Evolutionary conservation across 2,113 vertebrate genomes (phyloP), one percentile per base, ranked within the genome.

Genomic region (Paedocypris sp.): DNA sequence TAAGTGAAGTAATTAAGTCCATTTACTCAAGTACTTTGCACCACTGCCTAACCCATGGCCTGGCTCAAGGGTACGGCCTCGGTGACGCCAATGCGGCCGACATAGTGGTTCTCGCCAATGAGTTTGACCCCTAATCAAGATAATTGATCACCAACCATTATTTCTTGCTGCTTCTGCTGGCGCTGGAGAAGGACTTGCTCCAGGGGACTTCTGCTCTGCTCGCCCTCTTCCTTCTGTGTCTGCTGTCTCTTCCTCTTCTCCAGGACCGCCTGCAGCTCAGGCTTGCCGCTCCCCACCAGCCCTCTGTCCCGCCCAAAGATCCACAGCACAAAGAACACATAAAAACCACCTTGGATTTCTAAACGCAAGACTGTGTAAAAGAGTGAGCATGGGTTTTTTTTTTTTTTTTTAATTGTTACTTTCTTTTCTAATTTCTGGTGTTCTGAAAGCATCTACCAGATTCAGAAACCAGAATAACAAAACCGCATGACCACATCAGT

Each of bases 261-360:
- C 61, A 85, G 62, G 23, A 73, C 82, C 69, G 71, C 66, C 68
- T 84, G 81, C 16, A 85, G 81, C 61, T 85, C 83, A 1, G 81
- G 74, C 66, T 76, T 80, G 65, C 77, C 78, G 69, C 74, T 76
- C 67, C 82, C 71, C 3, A 62, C 74, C 71, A 80, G 68, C 48
- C 81, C 82, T 60, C 81, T 84, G 60, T 49, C 47, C 57, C 68
- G 42, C 60, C 53, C 48, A 51, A 41, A 49, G 13, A 62, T 23
- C 45, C 26, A 43, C 42, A 64, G 23, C 50, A 61, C 62, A 70
- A 50, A 22, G 42, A 23, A 33, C 6, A 35, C 9, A 16, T 33
- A 33, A 19, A 29, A 33, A n/a, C n/a, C n/a, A n/a, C n/a, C n/a
- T n/a, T n/a, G n/a, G n/a, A n/a, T n/a, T n/a, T n/a, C n/a, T n/a